phyloP scores from a whole-genome alignment of 2,888 invertebrate species.

The Ceramica pisi region DNA sequence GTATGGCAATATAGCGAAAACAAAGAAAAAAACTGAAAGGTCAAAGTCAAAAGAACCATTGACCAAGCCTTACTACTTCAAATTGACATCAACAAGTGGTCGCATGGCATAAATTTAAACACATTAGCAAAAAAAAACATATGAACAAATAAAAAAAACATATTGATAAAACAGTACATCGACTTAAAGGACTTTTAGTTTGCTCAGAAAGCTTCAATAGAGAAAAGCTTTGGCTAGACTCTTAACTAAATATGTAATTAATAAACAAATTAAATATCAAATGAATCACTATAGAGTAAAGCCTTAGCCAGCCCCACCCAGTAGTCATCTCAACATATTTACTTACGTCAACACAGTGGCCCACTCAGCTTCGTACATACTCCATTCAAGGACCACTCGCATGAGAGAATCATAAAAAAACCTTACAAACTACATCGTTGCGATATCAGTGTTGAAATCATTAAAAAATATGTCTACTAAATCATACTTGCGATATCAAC shows the following conservation, averaged over 20 bases:
- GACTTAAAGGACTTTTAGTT: background rate
- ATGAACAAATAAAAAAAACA: background rate
- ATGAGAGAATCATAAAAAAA: constrained; percentile 47
- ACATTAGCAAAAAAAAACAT: background rate
- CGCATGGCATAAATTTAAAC: background rate
- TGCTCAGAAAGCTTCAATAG: background rate
- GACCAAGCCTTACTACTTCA: background rate
- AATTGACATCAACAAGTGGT: background rate
- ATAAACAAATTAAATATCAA: constrained; percentile 29
- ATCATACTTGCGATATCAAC: constrained; percentile 1
- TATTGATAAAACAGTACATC: no score
- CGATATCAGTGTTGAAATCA: constrained; percentile 54
- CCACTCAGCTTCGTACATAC: constrained; percentile 53
- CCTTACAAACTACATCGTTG: constrained; percentile 41
- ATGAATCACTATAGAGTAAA: constrained; percentile 11
- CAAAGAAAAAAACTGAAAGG: background rate
- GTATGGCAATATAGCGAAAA: background rate
- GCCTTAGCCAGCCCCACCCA: constrained; percentile 35
- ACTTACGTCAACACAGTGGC: constrained; percentile 46
- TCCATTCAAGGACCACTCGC: constrained; percentile 60
- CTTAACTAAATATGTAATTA: constrained; percentile 1
- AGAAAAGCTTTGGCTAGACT: background rate
- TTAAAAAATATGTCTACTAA: constrained; percentile 29
- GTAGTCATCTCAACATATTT: constrained; percentile 67
- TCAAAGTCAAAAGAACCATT: constrained; percentile 2